Percentiles rank a stretch among this genome's conserved stretches.
Conservation (phyloP, 2,888 invertebrate genomes). For the Hirtodrosophila alboralis region DNA sequence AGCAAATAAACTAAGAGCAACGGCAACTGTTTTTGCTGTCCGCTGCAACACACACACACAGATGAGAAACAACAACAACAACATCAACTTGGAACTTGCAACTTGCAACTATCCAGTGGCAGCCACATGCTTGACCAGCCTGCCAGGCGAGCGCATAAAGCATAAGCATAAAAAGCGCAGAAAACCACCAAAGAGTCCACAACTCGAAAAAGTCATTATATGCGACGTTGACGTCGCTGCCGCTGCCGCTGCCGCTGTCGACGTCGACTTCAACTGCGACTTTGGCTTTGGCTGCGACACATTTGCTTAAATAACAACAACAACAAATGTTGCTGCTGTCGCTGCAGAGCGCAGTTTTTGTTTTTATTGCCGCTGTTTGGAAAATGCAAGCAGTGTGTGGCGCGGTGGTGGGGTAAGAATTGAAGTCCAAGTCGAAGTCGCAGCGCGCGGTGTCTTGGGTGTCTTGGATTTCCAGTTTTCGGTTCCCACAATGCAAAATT, state of each 20-base stretch:
- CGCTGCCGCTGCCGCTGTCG: conserved; percentile 15
- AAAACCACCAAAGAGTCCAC: conserved; percentile 47
- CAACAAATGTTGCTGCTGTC: conserved; percentile 38
- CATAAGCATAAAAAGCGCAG: conserved; percentile 75
- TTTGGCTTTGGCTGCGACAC: conserved; percentile 79
- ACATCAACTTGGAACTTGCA: conserved; percentile 38
- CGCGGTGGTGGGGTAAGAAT: conserved; percentile 33
- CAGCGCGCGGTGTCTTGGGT: conserved; percentile 57
- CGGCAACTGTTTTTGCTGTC: conserved; percentile 53
- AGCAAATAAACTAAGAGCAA: conserved; percentile 29
- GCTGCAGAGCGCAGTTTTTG: conserved; percentile 16
- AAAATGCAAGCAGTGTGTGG: conserved; percentile 60
- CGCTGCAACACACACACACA: conserved; percentile 43
- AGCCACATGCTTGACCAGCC: conserved; percentile 73
- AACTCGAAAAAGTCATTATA: conserved; percentile 76
- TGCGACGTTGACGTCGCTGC: conserved; percentile 42
- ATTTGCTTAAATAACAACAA: conserved; percentile 78
- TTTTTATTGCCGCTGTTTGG: conserved; percentile 59
- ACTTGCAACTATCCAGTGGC: conserved; percentile 33
- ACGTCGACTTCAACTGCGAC: conserved; percentile 53
- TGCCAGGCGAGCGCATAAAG: conserved; percentile 80
- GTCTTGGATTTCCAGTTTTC: conserved; percentile 83
- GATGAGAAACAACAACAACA: conserved; percentile 28
- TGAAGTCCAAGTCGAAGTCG: conserved; percentile 30
- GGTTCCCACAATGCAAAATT: conserved; percentile 83